Conservation (phyloP, 1,140 invertebrate genomes). For the Intoshia linei region DNA sequence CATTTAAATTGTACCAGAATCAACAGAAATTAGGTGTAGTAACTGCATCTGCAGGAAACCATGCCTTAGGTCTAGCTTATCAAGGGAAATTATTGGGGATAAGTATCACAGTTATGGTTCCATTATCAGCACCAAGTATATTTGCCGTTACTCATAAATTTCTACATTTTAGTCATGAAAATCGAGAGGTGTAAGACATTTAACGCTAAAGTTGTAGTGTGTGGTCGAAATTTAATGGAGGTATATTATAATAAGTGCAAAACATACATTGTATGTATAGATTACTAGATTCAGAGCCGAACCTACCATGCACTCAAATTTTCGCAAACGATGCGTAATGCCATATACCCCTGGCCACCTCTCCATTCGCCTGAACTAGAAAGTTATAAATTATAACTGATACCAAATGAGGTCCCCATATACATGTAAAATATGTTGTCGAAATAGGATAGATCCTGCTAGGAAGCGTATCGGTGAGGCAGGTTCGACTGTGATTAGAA, state of each 20-base stretch:
- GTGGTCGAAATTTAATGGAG: constrained; percentile 48
- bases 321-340: background rate
- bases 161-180: constrained; percentile 69
- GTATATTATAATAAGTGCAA: constrained; percentile 8
- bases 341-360: no score
- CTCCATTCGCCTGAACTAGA: no score
- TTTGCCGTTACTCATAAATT: constrained; percentile 14
- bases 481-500: no score
- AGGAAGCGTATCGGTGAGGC: no score
- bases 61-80: constrained; percentile 51
- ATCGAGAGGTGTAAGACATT: constrained; percentile 45
- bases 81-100: constrained; percentile 45
- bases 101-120: constrained; percentile 66
- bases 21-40: constrained; percentile 44
- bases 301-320: no score
- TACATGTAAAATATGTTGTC: no score
- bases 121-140: constrained; percentile 25
- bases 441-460: no score
- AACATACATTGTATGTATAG: background rate
- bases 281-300: no score
- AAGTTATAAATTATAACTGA: no score
- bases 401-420: no score
- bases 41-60: constrained; percentile 61
- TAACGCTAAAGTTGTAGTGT: constrained; percentile 46
- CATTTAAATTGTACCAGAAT: constrained; percentile 19